These are phyloP conservation scores for Scolanthus callimorphus DNA, from an alignment of 92 coral and sea anemone species.

Conservation along the genomic window DNA sequence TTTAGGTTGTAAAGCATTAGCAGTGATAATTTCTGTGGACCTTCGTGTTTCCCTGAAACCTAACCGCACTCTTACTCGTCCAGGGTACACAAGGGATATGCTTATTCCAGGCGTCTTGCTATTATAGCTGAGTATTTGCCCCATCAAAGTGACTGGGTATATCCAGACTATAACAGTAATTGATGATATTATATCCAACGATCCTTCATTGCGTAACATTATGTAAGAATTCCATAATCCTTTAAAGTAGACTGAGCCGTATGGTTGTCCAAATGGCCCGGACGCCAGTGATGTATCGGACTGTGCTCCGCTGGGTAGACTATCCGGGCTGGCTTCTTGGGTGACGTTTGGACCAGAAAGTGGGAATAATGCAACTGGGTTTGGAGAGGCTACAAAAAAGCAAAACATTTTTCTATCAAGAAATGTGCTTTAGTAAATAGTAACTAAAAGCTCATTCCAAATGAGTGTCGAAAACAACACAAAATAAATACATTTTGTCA, in stretches of 20 bases:
- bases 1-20: neutral
- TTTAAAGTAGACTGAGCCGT: neutral
- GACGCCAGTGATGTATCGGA: neutral
- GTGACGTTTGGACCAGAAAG: neutral
- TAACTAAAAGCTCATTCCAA: too few species aligned
- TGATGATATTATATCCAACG: neutral
- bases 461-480: too few species aligned
- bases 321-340: slow-evolving; percentile 1
- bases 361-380: slow-evolving; percentile 1
- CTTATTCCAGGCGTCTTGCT: neutral
- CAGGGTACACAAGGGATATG: neutral
- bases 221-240: neutral
- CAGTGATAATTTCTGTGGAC: neutral
- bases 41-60: neutral
- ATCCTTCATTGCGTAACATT: neutral
- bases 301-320: neutral
- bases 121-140: neutral
- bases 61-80: neutral
- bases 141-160: neutral
- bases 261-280: neutral
- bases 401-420: neutral
- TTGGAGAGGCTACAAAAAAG: neutral
- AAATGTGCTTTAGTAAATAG: too few species aligned
- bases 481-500: too few species aligned
- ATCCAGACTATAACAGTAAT: neutral